Evolutionary conservation across 1,140 invertebrate species (phyloP).

Genomic region (Halictus rubicundus): DNA sequence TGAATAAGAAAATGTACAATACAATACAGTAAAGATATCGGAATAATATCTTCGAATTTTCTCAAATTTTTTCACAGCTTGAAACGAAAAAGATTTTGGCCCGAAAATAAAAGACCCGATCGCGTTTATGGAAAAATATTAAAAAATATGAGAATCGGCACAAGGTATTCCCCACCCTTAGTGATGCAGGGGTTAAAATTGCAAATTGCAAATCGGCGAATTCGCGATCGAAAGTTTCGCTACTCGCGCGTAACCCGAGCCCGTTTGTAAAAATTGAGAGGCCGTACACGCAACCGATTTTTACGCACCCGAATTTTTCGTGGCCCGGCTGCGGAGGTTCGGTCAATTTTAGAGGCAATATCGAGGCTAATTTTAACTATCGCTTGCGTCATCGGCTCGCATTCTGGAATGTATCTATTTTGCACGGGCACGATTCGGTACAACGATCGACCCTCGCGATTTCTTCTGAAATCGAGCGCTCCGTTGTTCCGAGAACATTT

Average conservation of each 20-base stretch:
- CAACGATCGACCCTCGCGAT: not conserved
- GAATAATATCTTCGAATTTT: no score
- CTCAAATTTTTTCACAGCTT: no score
- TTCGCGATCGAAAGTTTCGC: not conserved
- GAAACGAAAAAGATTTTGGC: no score
- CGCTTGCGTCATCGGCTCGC: constrained; percentile 38
- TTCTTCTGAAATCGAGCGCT: constrained; percentile 8
- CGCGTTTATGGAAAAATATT: no score
- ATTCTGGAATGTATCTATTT: constrained; percentile 30
- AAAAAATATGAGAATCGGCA: no score
- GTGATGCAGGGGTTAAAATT: no score
- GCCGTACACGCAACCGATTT: not conserved
- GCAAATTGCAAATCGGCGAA: not conserved
- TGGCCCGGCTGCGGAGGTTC: not conserved
- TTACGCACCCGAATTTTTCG: not conserved
- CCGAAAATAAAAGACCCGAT: no score
- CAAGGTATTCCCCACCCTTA: no score
- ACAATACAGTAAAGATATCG: no score
- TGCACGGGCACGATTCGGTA: not conserved
- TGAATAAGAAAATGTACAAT: no score
- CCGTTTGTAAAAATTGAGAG: not conserved
- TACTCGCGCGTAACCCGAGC: constrained; percentile 8
- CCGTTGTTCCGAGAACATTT: no score
- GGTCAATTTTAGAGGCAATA: constrained; percentile 57
- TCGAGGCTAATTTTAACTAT: constrained; percentile 57